These are phyloP conservation scores for Neostethus bicornis DNA, from an alignment of 2,797 vertebrate genomes.

Conservation along the genomic window DNA sequence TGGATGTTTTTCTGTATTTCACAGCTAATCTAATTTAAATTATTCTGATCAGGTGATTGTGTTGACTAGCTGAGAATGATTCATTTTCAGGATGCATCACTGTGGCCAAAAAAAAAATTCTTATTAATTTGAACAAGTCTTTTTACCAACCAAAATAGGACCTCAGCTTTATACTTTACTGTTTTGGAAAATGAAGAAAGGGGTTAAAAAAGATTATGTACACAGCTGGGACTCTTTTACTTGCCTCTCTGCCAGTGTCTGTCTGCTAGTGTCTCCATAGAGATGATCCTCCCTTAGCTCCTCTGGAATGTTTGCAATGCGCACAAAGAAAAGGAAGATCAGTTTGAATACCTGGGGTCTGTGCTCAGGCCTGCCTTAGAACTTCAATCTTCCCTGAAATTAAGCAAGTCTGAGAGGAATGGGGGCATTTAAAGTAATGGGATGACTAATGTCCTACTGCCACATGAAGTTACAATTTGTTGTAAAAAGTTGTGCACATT, in stretches of 20 bases:
- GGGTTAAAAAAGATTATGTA: slow-evolving; percentile 54
- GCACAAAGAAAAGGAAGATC: slow-evolving; percentile 53
- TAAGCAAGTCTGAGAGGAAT: slow-evolving; percentile 52
- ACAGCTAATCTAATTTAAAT: neutral
- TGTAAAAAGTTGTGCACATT: slow-evolving; percentile 19
- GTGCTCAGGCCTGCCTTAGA: slow-evolving; percentile 44
- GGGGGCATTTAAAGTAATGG: slow-evolving; percentile 10
- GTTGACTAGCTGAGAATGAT: neutral
- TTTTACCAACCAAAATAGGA: slow-evolving; percentile 8
- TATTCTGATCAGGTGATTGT: neutral
- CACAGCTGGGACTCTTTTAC: slow-evolving; percentile 68
- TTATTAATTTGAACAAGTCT: neutral
- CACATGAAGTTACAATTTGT: slow-evolving; percentile 33
- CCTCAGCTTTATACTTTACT: neutral
- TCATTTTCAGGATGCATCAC: neutral
- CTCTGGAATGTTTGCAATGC: slow-evolving; percentile 79
- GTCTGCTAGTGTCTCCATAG: slow-evolving; percentile 61
- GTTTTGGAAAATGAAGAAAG: neutral
- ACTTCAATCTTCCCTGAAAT: slow-evolving; percentile 20
- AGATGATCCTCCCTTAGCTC: slow-evolving; percentile 73
- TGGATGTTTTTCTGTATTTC: neutral
- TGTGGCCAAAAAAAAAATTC: slow-evolving; percentile 7
- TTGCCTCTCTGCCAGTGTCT: slow-evolving; percentile 44
- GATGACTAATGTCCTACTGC: slow-evolving; percentile 19
- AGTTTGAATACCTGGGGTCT: slow-evolving; percentile 63